Percentiles rank a stretch among this genome's conserved stretches.
Conservation (phyloP, 53 echinoderm and acorn worm species). For the Mesocentrotus franciscanus region DNA sequence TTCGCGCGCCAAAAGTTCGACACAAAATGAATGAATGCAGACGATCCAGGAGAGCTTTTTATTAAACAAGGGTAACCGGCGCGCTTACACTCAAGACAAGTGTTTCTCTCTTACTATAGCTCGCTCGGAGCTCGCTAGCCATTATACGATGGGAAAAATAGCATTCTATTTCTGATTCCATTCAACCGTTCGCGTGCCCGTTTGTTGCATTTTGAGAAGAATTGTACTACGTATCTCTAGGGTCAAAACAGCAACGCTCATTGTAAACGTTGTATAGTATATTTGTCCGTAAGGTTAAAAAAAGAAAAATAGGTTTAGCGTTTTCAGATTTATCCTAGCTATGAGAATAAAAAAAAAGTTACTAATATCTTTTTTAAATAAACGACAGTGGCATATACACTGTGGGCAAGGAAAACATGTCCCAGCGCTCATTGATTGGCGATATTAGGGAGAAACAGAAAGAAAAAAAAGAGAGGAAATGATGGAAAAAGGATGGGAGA, state of each 20-base stretch:
- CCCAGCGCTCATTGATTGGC: too few relatives aligned
- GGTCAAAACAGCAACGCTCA: neutral
- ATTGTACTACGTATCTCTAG: neutral
- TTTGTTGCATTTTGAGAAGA: neutral
- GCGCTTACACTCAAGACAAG: slow-evolving; percentile 11
- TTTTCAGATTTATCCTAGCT: neutral
- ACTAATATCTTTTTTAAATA: too few relatives aligned
- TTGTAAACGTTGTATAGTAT: neutral
- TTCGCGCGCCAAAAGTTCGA: slow-evolving; percentile 10
- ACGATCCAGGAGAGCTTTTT: neutral
- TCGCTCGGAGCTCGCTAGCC: neutral
- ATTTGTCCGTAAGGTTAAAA: neutral
- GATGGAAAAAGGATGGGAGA: too few relatives aligned
- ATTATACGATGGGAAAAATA: neutral
- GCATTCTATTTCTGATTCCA: slow-evolving; percentile 1
- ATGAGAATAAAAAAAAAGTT: neutral
- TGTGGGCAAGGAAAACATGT: too few relatives aligned
- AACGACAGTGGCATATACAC: too few relatives aligned
- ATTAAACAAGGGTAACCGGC: slow-evolving; percentile 13
- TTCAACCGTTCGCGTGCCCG: neutral
- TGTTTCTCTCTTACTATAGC: neutral
- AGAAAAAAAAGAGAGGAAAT: too few relatives aligned
- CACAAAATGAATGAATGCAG: slow-evolving; percentile 38
- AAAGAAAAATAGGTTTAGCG: neutral
- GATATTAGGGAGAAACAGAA: too few relatives aligned